These are phyloP conservation scores for Pavo muticus DNA, from an alignment of 2,113 vertebrate species.

Conservation along the genomic window DNA sequence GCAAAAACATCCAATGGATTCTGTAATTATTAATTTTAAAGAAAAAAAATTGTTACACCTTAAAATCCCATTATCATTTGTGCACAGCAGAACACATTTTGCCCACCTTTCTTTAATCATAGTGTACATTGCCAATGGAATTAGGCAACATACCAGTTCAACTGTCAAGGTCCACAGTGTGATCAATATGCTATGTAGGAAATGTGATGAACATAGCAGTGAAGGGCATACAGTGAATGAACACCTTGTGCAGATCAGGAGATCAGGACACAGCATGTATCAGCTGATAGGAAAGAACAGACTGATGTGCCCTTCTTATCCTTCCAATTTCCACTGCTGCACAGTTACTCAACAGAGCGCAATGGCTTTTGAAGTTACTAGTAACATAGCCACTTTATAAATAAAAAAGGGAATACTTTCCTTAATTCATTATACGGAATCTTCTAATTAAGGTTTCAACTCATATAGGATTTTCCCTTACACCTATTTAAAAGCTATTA, in stretches of 20 bases:
- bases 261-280: slow-evolving; percentile 37
- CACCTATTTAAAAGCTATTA: not conserved
- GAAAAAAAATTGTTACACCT: not conserved
- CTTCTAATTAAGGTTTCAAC: not conserved
- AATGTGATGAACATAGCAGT: not conserved
- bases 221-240: slow-evolving; percentile 52
- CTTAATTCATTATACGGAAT: not conserved
- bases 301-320: slow-evolving; percentile 37
- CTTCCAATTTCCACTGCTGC: slow-evolving; percentile 7
- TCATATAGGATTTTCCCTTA: not conserved
- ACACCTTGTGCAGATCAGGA: slow-evolving; percentile 45
- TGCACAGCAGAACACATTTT: not conserved
- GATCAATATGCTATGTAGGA: not conserved
- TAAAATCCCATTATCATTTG: not conserved
- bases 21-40: not conserved
- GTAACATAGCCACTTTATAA: not conserved
- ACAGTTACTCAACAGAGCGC: slow-evolving; percentile 21
- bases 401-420: not conserved
- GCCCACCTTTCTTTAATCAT: not conserved
- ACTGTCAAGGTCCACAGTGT: not conserved
- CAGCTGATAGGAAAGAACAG: slow-evolving; percentile 32
- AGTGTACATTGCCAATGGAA: not conserved
- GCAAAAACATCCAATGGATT: not conserved
- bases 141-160: not conserved
- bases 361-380: not conserved